A percentile compares a stretch with the other conserved stretches of the same genome.
These are phyloP conservation scores for Portevinia maculata DNA, from an alignment of 2,888 invertebrate genomes.

Conservation along the genomic window DNA sequence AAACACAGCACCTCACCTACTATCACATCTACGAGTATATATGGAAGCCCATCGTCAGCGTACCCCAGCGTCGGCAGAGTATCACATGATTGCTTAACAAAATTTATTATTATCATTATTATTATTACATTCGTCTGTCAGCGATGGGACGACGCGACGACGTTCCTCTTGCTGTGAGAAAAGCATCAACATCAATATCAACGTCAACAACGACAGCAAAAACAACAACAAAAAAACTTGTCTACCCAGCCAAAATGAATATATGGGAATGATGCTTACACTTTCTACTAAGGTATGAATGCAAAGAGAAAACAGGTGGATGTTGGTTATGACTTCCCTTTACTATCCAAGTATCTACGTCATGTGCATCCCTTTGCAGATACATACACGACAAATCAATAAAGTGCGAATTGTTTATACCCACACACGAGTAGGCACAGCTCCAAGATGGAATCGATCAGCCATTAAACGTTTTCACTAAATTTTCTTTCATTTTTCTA, in stretches of 20 bases:
- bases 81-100: constrained; percentile 3
- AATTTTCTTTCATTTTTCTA: not conserved
- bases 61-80: not conserved
- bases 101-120: constrained; percentile 2
- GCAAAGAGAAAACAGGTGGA: constrained; percentile 4
- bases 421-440: not conserved
- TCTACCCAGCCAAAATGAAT: not conserved
- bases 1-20: not conserved
- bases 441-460: not conserved
- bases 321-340: not conserved
- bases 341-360: not conserved
- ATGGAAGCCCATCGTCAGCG: not conserved
- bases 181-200: not conserved
- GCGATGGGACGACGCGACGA: not conserved
- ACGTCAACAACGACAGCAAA: not conserved
- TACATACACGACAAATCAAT: not conserved
- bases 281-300: not conserved
- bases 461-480: not conserved
- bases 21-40: not conserved
- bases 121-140: too few species aligned
- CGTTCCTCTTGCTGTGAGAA: not conserved
- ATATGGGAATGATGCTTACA: not conserved
- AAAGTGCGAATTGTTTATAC: too few species aligned
- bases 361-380: not conserved
- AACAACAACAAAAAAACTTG: not conserved